These are phyloP conservation scores for Halictus rubicundus DNA, from an alignment of 1,140 invertebrate genomes.

Conservation along the genomic window DNA sequence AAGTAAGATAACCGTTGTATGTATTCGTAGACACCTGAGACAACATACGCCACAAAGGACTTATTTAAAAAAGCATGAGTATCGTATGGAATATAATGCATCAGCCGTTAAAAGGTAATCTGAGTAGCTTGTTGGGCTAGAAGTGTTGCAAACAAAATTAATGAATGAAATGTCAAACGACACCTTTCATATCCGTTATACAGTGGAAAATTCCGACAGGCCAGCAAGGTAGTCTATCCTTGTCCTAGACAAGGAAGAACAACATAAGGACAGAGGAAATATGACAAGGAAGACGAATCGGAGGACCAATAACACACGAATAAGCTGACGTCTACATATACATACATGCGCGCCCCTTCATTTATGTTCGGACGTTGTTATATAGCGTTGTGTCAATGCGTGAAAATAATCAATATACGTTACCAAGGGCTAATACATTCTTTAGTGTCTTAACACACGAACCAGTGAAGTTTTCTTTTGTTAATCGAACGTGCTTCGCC, in stretches of 20 bases:
- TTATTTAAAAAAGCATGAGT: neutral
- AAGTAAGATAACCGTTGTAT: neutral
- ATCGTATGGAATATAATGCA: no score
- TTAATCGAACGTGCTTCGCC: no score
- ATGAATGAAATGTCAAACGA: constrained; percentile 1
- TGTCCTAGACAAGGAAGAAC: constrained; percentile 26
- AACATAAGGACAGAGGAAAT: constrained; percentile 8
- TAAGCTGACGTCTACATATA: constrained; percentile 21
- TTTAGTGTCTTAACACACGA: no score
- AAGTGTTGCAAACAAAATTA: neutral
- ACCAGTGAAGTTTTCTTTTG: neutral
- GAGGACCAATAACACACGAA: constrained; percentile 34
- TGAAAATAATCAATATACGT: constrained; percentile 53
- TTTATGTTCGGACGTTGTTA: constrained; percentile 2
- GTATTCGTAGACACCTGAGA: neutral
- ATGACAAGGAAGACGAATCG: constrained; percentile 25
- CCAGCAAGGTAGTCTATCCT: constrained; percentile 32
- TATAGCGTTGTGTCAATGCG: constrained; percentile 41
- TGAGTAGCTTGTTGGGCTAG: neutral
- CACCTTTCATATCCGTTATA: constrained; percentile 31
- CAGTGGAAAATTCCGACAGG: constrained; percentile 42
- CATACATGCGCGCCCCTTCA: constrained; percentile 8
- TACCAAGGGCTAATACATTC: neutral
- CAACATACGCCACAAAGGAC: neutral
- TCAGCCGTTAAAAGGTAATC: neutral